Base-by-base conservation (phyloP, 2,888 invertebrate species). In the Tortrix viridana region DNA sequence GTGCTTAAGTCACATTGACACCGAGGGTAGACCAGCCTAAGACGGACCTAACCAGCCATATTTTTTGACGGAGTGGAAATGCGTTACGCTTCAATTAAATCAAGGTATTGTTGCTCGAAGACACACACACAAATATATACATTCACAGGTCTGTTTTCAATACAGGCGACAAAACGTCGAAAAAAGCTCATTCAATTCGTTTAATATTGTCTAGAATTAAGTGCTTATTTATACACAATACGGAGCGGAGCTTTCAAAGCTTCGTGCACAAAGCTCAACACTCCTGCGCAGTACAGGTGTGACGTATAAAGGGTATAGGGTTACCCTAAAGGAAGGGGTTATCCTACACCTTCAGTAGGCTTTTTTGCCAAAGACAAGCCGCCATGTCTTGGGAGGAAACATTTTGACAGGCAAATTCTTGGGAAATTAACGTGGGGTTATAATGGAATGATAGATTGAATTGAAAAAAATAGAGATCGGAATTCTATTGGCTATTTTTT, bases 141-240 rank as follows among this genome's bases (percentile, higher is more conserved):
- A 9, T 32, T 32, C 12, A 12, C 32, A 32, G 41, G 58, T 32
- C 49, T 56, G 61, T 61, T 61, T 61, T 49, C 49, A 61, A 62
- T 16, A 50, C 55, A 52, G 59, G 59, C 61, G 56, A 62, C 50
- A 60, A 14, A 60, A 41, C 53, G 38, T 50, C n/a, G 48, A 62
- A 57, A 58, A 49, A 37, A 46, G 19, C 23, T 38, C 47, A 38
- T 19, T 37, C 14, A 60, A 46, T 60, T 53, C 37, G 50, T 62
- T 57, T 56, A 62, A 22, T 52, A 56, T 62, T 48, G 50, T 46
- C 50, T 56, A 49, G 56, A 62, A 62, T 62, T 62, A 62, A 62
- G 62, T 62, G 62, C 62, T 62, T 62, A 62, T 62, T 62, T 62
- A 57, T 57, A 50, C 56, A 62, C 62, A 62, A 62, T 57, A 57